phyloP scores from a whole-genome alignment of 2,113 vertebrate genomes.

The Scortum barcoo region DNA sequence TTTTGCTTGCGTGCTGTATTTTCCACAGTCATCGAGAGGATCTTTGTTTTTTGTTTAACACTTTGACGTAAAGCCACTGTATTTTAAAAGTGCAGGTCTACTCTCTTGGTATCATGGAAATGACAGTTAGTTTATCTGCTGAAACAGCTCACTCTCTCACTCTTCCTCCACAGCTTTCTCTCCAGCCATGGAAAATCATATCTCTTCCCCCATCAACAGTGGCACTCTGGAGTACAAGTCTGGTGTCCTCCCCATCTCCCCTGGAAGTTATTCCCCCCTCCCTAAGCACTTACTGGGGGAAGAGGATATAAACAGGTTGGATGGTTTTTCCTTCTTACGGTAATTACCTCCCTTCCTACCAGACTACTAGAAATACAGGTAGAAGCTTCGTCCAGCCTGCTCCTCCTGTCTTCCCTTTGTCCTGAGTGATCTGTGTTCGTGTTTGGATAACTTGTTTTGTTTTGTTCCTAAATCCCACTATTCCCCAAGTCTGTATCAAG shows the following conservation, averaged over 20 bases:
- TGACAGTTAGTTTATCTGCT: neutral
- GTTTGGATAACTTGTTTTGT: slow-evolving; percentile 1
- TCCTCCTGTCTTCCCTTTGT: slow-evolving; percentile 19
- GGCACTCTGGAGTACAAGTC: slow-evolving; percentile 97
- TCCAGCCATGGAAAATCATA: slow-evolving; percentile 96
- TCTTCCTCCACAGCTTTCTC: slow-evolving; percentile 87
- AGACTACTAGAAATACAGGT: slow-evolving; percentile 72
- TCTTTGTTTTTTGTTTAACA: neutral
- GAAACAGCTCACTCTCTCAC: neutral
- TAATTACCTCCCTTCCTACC: slow-evolving; percentile 78
- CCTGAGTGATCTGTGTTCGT: slow-evolving; percentile 54
- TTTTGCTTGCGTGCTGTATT: neutral
- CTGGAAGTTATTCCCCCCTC: slow-evolving; percentile 95
- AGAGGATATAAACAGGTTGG: slow-evolving; percentile 98
- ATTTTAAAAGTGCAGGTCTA: slow-evolving; percentile 1
- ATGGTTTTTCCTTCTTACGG: slow-evolving; percentile 87
- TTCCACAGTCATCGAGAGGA: neutral
- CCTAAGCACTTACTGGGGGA: slow-evolving; percentile 95
- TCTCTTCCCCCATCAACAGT: slow-evolving; percentile 90
- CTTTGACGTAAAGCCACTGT: too few relatives aligned
- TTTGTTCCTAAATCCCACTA: neutral
- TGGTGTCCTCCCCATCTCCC: slow-evolving; percentile 91
- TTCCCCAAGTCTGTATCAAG: neutral
- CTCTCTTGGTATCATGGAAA: neutral
- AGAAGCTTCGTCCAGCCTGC: slow-evolving; percentile 43